These are phyloP conservation scores for Iselma pallidipennis DNA, from an alignment of 2,888 invertebrate genomes.

Conservation along the genomic window DNA sequence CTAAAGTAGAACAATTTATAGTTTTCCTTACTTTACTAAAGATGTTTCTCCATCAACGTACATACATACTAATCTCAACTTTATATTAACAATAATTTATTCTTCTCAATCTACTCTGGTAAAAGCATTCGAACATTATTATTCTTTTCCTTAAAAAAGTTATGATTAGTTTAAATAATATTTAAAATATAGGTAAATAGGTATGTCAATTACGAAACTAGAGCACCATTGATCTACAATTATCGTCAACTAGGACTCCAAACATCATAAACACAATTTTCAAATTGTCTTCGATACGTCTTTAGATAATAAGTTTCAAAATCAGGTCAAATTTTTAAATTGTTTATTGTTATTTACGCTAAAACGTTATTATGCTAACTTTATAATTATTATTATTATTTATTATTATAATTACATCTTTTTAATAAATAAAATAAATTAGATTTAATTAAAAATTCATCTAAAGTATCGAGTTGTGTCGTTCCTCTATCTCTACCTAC, in stretches of 20 bases:
- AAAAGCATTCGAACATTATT: background rate
- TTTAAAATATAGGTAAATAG: background rate
- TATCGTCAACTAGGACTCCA: slow-evolving; percentile 12
- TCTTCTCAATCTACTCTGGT: background rate
- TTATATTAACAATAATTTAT: too few relatives aligned
- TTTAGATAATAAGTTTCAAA: background rate
- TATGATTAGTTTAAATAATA: too few relatives aligned
- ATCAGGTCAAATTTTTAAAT: slow-evolving; percentile 10
- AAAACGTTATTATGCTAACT: background rate
- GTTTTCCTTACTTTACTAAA: too few relatives aligned
- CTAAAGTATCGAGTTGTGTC: background rate
- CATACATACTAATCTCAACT: too few relatives aligned
- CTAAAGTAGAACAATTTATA: too few relatives aligned
- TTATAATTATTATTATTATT: background rate
- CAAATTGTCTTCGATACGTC: slow-evolving; percentile 2
- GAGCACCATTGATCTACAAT: slow-evolving; percentile 13
- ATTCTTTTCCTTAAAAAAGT: too few relatives aligned
- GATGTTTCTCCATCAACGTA: too few relatives aligned
- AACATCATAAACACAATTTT: slow-evolving; percentile 13
- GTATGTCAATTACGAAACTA: slow-evolving; percentile 4
- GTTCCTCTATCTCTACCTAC: slow-evolving; percentile 8
- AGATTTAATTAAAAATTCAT: slow-evolving; percentile 23
- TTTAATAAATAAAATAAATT: slow-evolving; percentile 12
- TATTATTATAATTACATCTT: slow-evolving; percentile 6
- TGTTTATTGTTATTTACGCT: slow-evolving; percentile 4